Evolutionary conservation across 2,888 invertebrate species (phyloP), one percentile per base, ranked within the genome.

Genomic region (Cryptocephalus moraei): DNA sequence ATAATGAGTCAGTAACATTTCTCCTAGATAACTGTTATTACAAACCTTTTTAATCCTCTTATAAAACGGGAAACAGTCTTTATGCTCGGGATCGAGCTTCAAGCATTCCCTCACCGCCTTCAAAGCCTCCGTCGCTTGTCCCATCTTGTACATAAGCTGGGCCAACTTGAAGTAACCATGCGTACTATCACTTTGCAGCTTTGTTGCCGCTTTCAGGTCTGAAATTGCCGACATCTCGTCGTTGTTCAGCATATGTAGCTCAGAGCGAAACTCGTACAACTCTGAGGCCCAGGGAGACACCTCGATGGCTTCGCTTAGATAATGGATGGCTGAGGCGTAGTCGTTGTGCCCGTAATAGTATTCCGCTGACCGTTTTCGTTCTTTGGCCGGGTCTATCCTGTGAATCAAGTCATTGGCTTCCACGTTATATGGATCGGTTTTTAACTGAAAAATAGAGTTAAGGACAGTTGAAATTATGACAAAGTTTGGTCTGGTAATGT

Each of bases 21-120:
- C 6, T 22, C 6, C 22, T 22, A 2, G 6, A 22, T 6, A 22
- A 4, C 6, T 22, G 22, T 4, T 22, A 22, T 22, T 4, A 22
- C 22, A 22, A 22, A 22, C 22, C 6, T 95, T 94, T 68, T 94
- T 94, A 33, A 97, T 76, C 67, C 89, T 91, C 70, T 97, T 99
- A 75, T 99, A 99, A 63, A 94, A 86, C 13, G 89, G 84, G 71
- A 94, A 94, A 71, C 97, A 99, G 60, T 86, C 79, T 72, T 93
- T 92, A 73, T 99, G 95, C 61, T 99, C 99, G 0, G 96, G 96
- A 71, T 99, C 97, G 39, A 96, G 74, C 67, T 91, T 94, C 12
- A 99, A 77, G 69, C 99, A 99, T 69, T 99, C 96, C 13, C 99
- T 83, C 54, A 99, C 86, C 72, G 96, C 92, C 72, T 84, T 88